These are phyloP conservation scores for Ypsolopha scabrella DNA, from an alignment of 2,888 invertebrate genomes.

Conservation along the genomic window DNA sequence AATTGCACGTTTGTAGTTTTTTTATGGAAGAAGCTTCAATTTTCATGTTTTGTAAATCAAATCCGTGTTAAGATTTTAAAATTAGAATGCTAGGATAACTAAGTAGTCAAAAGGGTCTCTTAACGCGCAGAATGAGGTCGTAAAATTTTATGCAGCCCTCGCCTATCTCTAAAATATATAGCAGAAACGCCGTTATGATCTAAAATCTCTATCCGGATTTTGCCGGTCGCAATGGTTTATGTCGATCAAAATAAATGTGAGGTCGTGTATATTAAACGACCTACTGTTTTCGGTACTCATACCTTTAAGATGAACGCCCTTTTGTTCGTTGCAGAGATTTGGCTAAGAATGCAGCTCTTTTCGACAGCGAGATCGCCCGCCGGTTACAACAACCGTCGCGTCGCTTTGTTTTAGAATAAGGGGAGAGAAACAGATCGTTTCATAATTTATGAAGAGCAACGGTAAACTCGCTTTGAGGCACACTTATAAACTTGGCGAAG, in stretches of 20 bases:
- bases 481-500: conserved; percentile 33
- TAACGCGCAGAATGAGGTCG: conserved; percentile 36
- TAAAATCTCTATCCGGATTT: conserved; percentile 8
- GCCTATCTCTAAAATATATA: conserved; percentile 19
- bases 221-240: conserved; percentile 6
- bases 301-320: background rate
- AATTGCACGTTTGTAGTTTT: too few relatives aligned
- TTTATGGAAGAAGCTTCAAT: too few relatives aligned
- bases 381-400: background rate
- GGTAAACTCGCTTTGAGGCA: conserved; percentile 29
- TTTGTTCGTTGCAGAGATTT: background rate
- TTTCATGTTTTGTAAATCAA: too few relatives aligned
- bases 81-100: too few relatives aligned
- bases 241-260: conserved; percentile 3
- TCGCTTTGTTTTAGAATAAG: conserved; percentile 3
- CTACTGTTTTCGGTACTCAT: conserved; percentile 2
- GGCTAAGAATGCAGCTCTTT: background rate
- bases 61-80: too few relatives aligned
- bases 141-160: conserved; percentile 29
- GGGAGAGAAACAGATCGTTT: conserved; percentile 20
- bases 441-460: conserved; percentile 29
- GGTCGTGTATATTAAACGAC: conserved; percentile 1
- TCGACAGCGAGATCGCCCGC: background rate
- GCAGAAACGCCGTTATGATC: conserved; percentile 9
- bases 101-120: conserved; percentile 15